These are phyloP conservation scores for Nasonia oneida DNA, from an alignment of 2,888 invertebrate genomes.

Conservation along the genomic window DNA sequence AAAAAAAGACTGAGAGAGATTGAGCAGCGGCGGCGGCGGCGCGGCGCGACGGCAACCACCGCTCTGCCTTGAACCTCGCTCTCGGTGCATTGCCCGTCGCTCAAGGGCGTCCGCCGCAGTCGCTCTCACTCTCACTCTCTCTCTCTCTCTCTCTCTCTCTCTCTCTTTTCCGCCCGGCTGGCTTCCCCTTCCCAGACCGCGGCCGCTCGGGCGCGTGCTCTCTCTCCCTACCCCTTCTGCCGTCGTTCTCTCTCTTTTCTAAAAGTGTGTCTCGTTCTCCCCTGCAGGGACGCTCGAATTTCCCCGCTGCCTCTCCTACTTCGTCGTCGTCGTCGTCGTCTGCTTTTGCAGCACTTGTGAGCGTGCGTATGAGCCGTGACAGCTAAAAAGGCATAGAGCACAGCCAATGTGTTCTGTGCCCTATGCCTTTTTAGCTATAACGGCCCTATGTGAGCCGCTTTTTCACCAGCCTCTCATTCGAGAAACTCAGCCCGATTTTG, in stretches of 20 bases:
- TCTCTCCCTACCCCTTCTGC: constrained; percentile 40
- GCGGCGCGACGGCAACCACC: constrained; percentile 69
- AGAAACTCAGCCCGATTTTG: neutral
- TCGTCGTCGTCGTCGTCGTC: neutral
- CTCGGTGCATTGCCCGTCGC: constrained; percentile 79
- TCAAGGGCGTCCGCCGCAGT: constrained; percentile 78
- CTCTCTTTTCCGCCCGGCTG: constrained; percentile 53
- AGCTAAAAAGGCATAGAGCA: too few species aligned
- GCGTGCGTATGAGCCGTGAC: neutral
- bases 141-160: too few species aligned
- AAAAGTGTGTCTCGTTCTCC: neutral
- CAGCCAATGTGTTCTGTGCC: too few species aligned
- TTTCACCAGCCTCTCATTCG: neutral
- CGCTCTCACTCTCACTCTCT: constrained; percentile 51
- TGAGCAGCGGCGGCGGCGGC: constrained; percentile 35
- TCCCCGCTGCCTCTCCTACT: constrained; percentile 4
- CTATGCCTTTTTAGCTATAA: too few species aligned
- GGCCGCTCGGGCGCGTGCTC: constrained; percentile 57
- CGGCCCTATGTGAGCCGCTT: neutral
- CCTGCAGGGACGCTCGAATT: neutral
- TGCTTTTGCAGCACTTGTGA: neutral
- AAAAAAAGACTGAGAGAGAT: constrained; percentile 10
- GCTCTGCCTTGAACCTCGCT: constrained; percentile 79
- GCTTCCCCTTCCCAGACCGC: constrained; percentile 59
- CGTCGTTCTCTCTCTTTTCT: constrained; percentile 11